Evolutionary conservation across 2,797 vertebrate species (phyloP).

Genomic region (Galagoides demidoff): DNA sequence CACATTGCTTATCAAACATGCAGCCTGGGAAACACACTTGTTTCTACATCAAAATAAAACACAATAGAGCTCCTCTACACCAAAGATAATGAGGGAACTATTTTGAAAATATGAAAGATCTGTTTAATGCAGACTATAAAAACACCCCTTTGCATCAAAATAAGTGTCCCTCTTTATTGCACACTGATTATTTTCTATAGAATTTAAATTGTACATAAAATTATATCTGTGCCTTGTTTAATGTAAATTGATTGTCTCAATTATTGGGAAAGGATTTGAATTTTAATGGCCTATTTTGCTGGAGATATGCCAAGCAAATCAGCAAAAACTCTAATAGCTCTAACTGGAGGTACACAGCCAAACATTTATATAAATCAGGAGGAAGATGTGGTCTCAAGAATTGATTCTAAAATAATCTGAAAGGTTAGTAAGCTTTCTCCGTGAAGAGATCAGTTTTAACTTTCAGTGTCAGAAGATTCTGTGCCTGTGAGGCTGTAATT

Average conservation of each 20-base stretch:
- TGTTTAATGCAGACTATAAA: constrained; percentile 73
- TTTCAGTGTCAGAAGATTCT: neutral
- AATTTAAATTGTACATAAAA: constrained; percentile 78
- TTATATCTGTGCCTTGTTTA: constrained; percentile 80
- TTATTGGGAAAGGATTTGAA: constrained; percentile 80
- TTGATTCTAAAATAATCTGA: neutral
- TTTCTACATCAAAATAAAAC: constrained; percentile 20
- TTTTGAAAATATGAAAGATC: constrained; percentile 75
- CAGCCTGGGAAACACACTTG: neutral
- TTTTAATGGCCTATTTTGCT: constrained; percentile 77
- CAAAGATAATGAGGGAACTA: constrained; percentile 61
- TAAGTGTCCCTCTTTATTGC: constrained; percentile 47
- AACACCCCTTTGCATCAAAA: constrained; percentile 75
- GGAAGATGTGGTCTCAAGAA: neutral
- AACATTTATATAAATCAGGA: constrained; percentile 13
- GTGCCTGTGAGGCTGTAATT: neutral
- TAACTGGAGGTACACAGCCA: constrained; percentile 50
- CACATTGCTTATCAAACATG: constrained; percentile 36
- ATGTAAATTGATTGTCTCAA: constrained; percentile 77
- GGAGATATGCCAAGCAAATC: constrained; percentile 71
- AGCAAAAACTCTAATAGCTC: constrained; percentile 72
- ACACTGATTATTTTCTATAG: constrained; percentile 77
- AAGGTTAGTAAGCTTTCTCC: neutral
- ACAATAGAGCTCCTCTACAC: constrained; percentile 18
- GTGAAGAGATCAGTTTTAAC: neutral